Conservation (phyloP, 2,888 invertebrate genomes). For the Plebejus melissa region DNA sequence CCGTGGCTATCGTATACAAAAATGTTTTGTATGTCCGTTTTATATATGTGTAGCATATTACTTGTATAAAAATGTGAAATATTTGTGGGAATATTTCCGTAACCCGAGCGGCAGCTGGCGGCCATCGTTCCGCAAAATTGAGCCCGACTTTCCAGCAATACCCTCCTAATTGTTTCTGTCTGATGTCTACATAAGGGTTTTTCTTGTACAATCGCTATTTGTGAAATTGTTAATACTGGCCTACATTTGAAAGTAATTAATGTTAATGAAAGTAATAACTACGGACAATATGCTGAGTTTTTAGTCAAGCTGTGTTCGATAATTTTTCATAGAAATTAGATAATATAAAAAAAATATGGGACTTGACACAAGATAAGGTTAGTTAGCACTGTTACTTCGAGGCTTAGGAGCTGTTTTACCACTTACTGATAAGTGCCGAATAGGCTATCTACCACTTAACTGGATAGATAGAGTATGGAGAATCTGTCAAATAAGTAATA, state of each 20-base stretch:
- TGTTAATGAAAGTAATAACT: no score
- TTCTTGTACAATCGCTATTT: not conserved
- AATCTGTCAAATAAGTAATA: no score
- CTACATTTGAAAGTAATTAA: no score
- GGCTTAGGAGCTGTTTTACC: no score
- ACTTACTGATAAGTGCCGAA: not conserved
- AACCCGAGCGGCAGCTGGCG: constrained; percentile 8
- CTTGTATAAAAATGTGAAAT: not conserved
- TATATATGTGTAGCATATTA: not conserved
- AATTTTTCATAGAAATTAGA: no score
- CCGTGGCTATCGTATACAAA: no score
- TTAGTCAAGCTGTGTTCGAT: no score
- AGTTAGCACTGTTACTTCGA: no score
- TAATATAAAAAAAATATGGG: no score
- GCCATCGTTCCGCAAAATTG: constrained; percentile 23
- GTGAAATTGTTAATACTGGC: not conserved
- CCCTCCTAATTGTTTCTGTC: constrained; percentile 9
- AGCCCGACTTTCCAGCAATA: constrained; percentile 19
- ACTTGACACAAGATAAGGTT: no score
- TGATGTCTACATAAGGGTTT: not conserved
- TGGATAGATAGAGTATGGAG: not conserved
- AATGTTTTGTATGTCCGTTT: not conserved
- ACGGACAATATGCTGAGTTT: no score
- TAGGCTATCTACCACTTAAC: not conserved
- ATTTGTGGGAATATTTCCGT: constrained; percentile 6